phyloP scores from a whole-genome alignment of 2,888 invertebrate genomes.

The Allophyes oxyacanthae region DNA sequence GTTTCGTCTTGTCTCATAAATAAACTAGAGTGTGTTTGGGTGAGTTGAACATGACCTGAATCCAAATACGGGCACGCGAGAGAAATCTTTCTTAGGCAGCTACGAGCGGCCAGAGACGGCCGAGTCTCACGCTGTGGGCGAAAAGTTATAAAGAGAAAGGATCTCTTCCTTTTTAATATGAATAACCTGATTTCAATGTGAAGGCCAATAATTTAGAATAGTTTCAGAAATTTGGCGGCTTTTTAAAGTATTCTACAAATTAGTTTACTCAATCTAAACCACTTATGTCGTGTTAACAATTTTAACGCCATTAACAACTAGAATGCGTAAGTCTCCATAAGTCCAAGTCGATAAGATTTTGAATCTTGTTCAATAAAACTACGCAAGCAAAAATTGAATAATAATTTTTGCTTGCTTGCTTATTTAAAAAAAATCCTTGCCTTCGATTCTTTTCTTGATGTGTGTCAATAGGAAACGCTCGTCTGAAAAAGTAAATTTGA shows the following conservation, averaged over 20 bases:
- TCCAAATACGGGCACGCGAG: slow-evolving; percentile 84
- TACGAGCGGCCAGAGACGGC: slow-evolving; percentile 61
- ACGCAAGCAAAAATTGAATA: slow-evolving; percentile 1
- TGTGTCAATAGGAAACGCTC: slow-evolving; percentile 8
- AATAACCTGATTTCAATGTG: slow-evolving; percentile 40
- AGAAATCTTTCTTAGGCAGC: slow-evolving; percentile 77
- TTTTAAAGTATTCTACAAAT: background rate
- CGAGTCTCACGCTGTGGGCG: slow-evolving; percentile 60
- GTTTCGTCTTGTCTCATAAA: slow-evolving; percentile 36
- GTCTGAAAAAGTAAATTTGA: slow-evolving; percentile 27
- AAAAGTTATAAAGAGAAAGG: slow-evolving; percentile 74
- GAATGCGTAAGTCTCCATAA: slow-evolving; percentile 8
- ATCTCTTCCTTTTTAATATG: slow-evolving; percentile 68
- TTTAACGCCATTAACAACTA: slow-evolving; percentile 2
- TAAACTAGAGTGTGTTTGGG: slow-evolving; percentile 75
- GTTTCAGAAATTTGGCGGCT: no score
- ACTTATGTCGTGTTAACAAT: background rate
- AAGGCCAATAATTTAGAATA: slow-evolving; percentile 2
- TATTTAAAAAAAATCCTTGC: slow-evolving; percentile 10
- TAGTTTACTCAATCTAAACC: no score
- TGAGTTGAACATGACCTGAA: slow-evolving; percentile 82
- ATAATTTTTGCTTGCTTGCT: no score
- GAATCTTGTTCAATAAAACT: background rate
- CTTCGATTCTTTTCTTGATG: slow-evolving; percentile 10
- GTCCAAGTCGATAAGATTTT: slow-evolving; percentile 9